Percentiles rank a stretch among this genome's conserved stretches.
Evolutionary conservation across 1,140 invertebrate species (phyloP).

Genomic region (Latrodectus geometricus): DNA sequence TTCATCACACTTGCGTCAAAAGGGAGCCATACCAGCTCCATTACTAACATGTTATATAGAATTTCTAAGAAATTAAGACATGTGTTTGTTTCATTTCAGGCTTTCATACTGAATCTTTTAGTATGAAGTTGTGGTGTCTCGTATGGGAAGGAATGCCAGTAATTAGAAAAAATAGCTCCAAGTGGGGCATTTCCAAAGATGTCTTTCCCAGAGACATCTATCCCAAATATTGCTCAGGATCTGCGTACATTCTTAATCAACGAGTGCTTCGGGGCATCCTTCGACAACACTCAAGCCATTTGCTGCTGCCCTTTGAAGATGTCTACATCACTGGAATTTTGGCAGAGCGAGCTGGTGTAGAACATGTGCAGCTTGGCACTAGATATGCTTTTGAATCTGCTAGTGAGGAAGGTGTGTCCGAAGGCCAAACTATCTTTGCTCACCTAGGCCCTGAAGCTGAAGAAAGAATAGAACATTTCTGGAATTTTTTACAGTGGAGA

Average conservation of each 20-base stretch:
- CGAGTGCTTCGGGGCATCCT: slow-evolving; percentile 15
- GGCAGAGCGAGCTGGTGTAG: background rate
- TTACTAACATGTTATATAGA: background rate
- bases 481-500: slow-evolving; percentile 1
- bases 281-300: background rate
- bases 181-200: slow-evolving; percentile 3
- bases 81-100: background rate
- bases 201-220: slow-evolving; percentile 8
- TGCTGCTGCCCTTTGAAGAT: background rate
- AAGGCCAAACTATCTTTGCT: slow-evolving; percentile 37
- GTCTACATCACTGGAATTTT: slow-evolving; percentile 19
- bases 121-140: slow-evolving; percentile 26
- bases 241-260: slow-evolving; percentile 56
- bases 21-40: background rate
- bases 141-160: slow-evolving; percentile 47
- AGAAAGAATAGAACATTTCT: background rate
- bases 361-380: slow-evolving; percentile 18
- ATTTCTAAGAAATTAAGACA: background rate
- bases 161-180: slow-evolving; percentile 20
- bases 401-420: background rate
- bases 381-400: slow-evolving; percentile 17
- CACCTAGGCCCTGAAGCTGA: slow-evolving; percentile 23
- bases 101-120: background rate
- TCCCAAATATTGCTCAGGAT: slow-evolving; percentile 64
- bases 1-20: background rate